Conservation (phyloP, 2,797 vertebrate genomes). For the Chloroceryle inda region DNA sequence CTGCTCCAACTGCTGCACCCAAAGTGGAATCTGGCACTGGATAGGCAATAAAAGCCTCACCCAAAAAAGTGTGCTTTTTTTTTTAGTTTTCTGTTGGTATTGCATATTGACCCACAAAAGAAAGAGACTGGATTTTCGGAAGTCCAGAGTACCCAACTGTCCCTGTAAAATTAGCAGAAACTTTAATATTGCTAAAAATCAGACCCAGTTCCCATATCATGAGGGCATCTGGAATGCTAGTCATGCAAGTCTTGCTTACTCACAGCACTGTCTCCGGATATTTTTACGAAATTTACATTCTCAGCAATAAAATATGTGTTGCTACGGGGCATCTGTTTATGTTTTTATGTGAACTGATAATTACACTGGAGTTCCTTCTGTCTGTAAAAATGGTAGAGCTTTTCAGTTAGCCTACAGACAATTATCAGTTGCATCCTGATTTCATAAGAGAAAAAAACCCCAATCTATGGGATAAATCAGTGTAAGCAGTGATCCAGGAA, state of each 20-base stretch:
- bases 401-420: not conserved
- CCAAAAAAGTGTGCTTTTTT: not conserved
- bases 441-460: not conserved
- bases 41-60: not conserved
- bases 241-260: slow-evolving; percentile 36
- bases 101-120: not conserved
- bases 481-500: not conserved
- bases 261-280: not conserved
- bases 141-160: not conserved
- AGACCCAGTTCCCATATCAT: not conserved
- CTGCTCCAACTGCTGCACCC: not conserved
- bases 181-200: not conserved
- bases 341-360: slow-evolving; percentile 57
- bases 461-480: not conserved
- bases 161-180: not conserved
- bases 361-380: slow-evolving; percentile 50
- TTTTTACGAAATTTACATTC: slow-evolving; percentile 63
- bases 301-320: slow-evolving; percentile 63
- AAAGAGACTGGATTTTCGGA: not conserved
- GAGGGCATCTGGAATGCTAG: slow-evolving; percentile 54
- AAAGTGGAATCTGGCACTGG: not conserved
- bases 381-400: slow-evolving; percentile 3
- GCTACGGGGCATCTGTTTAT: slow-evolving; percentile 69
- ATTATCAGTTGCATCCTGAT: not conserved
- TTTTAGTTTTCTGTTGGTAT: not conserved